Evolutionary conservation across 1,140 invertebrate species (phyloP), one percentile per base, ranked within the genome.

Genomic region (Zelostemma sp.): DNA sequence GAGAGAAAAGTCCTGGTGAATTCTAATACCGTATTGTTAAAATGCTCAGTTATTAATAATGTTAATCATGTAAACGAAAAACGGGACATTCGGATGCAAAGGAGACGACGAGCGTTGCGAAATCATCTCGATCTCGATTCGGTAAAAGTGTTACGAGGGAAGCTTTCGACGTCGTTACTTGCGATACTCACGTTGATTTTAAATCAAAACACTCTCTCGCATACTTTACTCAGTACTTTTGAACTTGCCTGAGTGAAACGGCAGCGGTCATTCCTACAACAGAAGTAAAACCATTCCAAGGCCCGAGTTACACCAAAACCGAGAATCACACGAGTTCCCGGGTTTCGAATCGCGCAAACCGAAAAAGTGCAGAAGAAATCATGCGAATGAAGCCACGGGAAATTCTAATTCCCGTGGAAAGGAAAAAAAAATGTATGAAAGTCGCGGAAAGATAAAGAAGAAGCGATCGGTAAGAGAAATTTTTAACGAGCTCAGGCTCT

Each of bases 221-320:
- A 62, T 74, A 74, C 68, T 70, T 80, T 77, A 73, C 55, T 71
- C 64, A 72, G 73, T 73, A 72, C 71, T 77, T 80, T 73, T 77
- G 70, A 83, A 86, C 84, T 85, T 86, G 85, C 84, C 85, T 85
- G 81, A 81, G 77, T 54, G 76, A 76, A 79, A 72, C 77, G 70
- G 78, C 84, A 75, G 82, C 80, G 75, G 80, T 80, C 82, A 83
- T 80, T 73, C 84, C 85, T 86, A 86, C 69, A 86, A 85, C 81
- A 85, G 72, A 84, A 86, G 76, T 49, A 74, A 86, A 83, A 79
- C 77, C 73, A 75, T 82, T 80, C 78, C 80, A 75, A 81, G 72
- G 62, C 76, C 80, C 79, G 66, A 77, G 54, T 61, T 73, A 80
- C 72, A 77, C 79, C 76, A n/a, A n/a, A n/a, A n/a, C n/a, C n/a